Percentiles rank a stretch among this genome's conserved stretches.
phyloP scores from a whole-genome alignment of 2,113 vertebrate species.

The Bujurquina vittata region DNA sequence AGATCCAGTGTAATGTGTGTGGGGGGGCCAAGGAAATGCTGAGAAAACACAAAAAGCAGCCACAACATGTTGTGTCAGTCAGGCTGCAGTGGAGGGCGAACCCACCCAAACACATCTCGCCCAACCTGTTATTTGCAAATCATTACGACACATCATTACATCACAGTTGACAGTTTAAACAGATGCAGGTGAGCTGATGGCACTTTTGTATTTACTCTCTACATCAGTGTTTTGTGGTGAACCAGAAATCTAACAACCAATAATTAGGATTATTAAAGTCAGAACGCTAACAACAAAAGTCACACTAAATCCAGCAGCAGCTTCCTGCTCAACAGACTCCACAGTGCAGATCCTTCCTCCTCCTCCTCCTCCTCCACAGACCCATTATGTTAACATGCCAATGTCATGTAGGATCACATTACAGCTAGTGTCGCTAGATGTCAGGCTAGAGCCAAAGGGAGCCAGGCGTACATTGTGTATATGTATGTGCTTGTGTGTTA shows the following conservation, averaged over 20 bases:
- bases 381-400: conserved; percentile 38
- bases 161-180: conserved; percentile 29
- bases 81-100: conserved; percentile 16
- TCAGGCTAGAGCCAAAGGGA: conserved; percentile 76
- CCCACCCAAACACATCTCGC: conserved; percentile 33
- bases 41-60: conserved; percentile 55
- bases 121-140: conserved; percentile 51
- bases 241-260: not conserved
- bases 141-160: conserved; percentile 46
- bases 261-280: conserved; percentile 21
- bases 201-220: conserved; percentile 21
- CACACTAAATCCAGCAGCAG: not conserved
- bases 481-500: conserved; percentile 38
- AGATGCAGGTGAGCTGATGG: conserved; percentile 12
- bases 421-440: conserved; percentile 76
- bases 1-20: conserved; percentile 29
- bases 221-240: conserved; percentile 1
- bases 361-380: conserved; percentile 10
- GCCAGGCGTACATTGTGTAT: conserved; percentile 17
- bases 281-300: not conserved
- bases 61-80: conserved; percentile 53
- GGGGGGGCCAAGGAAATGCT: conserved; percentile 25
- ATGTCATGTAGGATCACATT: conserved; percentile 55
- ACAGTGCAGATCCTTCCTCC: not conserved
- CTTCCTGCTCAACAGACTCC: not conserved